Conservation (phyloP, 2,113 vertebrate species). For the Balaenoptera acutorostrata region DNA sequence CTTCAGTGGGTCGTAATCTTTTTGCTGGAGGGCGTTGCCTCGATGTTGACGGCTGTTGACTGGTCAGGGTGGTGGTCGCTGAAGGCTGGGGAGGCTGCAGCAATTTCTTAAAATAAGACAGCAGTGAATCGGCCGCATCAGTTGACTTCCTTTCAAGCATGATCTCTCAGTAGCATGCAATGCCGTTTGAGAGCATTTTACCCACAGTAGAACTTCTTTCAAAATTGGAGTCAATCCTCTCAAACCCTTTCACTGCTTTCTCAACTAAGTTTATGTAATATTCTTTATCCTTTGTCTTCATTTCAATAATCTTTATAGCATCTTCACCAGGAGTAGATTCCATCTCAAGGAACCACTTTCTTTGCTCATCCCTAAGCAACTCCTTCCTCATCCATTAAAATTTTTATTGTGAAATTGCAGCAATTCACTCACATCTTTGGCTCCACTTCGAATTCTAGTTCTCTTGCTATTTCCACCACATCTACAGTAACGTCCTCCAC, state of each 20-base stretch:
- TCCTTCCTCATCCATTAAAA: too few relatives aligned
- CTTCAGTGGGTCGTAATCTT: not conserved
- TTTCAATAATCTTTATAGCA: not conserved
- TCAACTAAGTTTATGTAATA: accelerated
- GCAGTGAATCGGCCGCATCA: accelerated
- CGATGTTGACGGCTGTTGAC: accelerated
- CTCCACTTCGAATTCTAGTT: accelerated
- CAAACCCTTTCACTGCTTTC: too few relatives aligned
- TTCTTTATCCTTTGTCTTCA: accelerated
- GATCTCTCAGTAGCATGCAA: too few relatives aligned
- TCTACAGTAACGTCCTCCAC: not conserved
- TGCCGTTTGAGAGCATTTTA: accelerated
- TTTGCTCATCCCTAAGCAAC: not conserved
- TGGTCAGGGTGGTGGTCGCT: not conserved
- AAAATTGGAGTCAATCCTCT: not conserved
- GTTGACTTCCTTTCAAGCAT: not conserved
- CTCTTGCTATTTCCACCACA: not conserved
- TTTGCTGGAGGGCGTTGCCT: not conserved
- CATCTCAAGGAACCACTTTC: not conserved
- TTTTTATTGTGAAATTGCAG: accelerated
- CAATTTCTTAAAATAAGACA: not conserved
- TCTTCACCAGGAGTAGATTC: not conserved
- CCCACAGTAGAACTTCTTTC: not conserved
- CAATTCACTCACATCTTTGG: not conserved
- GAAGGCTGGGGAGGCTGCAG: not conserved